phyloP scores from a whole-genome alignment of 2,113 vertebrate genomes.

The Phrynocephalus versicolor region DNA sequence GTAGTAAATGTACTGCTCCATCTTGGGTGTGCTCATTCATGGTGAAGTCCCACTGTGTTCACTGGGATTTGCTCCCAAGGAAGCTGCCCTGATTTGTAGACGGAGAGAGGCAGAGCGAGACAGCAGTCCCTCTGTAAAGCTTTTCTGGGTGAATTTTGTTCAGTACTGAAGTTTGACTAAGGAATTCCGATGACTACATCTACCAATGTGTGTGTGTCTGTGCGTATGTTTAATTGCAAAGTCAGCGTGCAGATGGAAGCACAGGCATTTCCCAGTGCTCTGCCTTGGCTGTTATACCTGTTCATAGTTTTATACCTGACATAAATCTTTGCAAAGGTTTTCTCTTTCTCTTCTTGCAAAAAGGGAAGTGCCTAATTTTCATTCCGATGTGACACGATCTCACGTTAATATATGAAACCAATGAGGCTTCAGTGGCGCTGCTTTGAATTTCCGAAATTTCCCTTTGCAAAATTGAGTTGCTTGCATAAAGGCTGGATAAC shows the following conservation, averaged over 20 bases:
- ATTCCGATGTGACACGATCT: not conserved
- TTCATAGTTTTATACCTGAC: not conserved
- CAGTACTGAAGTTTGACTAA: conserved; percentile 10
- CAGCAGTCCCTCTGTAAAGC: not conserved
- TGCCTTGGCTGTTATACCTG: not conserved
- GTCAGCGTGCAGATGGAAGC: not conserved
- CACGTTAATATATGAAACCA: not conserved
- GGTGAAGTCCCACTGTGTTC: not conserved
- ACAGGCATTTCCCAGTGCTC: fast-evolving
- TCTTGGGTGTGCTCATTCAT: not conserved
- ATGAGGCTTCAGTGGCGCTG: conserved; percentile 25
- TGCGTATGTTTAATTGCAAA: too few species aligned
- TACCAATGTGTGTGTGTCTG: too few species aligned
- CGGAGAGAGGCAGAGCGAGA: not conserved
- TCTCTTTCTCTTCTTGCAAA: conserved; percentile 21
- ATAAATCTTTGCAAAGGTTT: conserved; percentile 12
- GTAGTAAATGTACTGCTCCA: not conserved
- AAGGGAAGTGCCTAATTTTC: conserved; percentile 12
- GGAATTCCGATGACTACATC: conserved; percentile 45
- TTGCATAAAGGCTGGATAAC: conserved; percentile 43
- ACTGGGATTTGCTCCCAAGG: not conserved
- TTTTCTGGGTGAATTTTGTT: not conserved
- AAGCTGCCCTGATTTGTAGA: not conserved
- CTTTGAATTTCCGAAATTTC: conserved; percentile 46
- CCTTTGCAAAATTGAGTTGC: conserved; percentile 35